Conservation (phyloP, 2,797 vertebrate genomes). For the Chloroceryle amazona region DNA sequence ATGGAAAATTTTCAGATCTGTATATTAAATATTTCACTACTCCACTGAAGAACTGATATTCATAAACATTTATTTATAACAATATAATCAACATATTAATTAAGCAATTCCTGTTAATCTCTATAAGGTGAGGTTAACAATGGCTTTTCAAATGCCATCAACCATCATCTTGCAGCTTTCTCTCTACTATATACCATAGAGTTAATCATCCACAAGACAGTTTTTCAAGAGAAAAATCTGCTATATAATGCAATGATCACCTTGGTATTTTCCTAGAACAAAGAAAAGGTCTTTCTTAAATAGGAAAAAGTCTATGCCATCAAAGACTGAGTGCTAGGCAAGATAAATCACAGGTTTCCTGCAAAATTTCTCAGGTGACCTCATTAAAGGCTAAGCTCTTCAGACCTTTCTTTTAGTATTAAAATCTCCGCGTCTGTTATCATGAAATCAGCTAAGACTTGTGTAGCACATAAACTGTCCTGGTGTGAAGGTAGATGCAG, state of each 20-base stretch:
- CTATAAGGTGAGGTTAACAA: slow-evolving; percentile 57
- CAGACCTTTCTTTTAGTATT: not conserved
- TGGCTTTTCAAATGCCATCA: slow-evolving; percentile 73
- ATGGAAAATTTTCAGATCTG: not conserved
- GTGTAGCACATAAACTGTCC: not conserved
- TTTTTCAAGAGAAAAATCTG: slow-evolving; percentile 74
- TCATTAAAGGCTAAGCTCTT: slow-evolving; percentile 2
- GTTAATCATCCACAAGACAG: slow-evolving; percentile 73
- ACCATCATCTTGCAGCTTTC: slow-evolving; percentile 74
- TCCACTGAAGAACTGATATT: slow-evolving; percentile 7
- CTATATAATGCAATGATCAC: slow-evolving; percentile 62
- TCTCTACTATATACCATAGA: slow-evolving; percentile 71
- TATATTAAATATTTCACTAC: not conserved
- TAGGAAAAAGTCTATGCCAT: slow-evolving; percentile 41
- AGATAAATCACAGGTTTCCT: slow-evolving; percentile 31
- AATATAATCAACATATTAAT: slow-evolving; percentile 65
- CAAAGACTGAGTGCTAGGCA: slow-evolving; percentile 23
- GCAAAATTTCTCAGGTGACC: slow-evolving; percentile 24
- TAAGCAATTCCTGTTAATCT: slow-evolving; percentile 56
- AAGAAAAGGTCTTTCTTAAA: slow-evolving; percentile 73
- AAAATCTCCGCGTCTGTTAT: not conserved
- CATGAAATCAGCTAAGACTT: not conserved
- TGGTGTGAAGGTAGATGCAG: not conserved
- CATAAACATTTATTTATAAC: slow-evolving; percentile 53
- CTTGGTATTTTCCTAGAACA: slow-evolving; percentile 75